Conservation (phyloP, 2,113 vertebrate genomes). For the Poecile atricapillus region DNA sequence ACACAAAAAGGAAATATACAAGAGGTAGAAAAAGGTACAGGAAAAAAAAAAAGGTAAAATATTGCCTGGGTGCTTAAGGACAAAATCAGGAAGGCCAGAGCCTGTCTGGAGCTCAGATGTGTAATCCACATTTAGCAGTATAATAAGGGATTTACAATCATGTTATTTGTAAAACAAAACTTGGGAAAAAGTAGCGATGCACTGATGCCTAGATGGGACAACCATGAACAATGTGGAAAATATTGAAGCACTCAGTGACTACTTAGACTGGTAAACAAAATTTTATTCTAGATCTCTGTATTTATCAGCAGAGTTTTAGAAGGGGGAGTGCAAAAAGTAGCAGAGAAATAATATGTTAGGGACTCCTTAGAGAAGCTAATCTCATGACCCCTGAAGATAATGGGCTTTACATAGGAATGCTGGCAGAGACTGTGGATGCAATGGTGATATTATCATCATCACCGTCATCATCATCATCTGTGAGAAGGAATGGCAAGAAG, state of each 20-base stretch:
- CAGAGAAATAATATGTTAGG: not conserved
- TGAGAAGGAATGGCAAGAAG: not conserved
- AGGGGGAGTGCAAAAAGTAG: not conserved
- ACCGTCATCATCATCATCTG: not conserved
- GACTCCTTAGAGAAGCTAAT: not conserved
- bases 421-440: not conserved
- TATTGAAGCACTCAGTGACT: not conserved
- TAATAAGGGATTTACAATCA: not conserved
- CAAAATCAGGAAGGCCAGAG: not conserved
- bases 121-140: not conserved
- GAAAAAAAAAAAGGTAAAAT: not conserved
- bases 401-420: not conserved
- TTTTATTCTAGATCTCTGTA: not conserved
- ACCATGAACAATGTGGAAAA: not conserved
- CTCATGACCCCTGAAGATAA: rapidly evolving
- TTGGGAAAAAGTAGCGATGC: not conserved
- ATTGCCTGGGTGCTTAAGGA: not conserved
- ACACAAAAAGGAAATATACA: not conserved
- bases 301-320: not conserved
- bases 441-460: not conserved
- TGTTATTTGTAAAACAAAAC: not conserved
- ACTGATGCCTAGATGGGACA: not conserved
- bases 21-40: not conserved
- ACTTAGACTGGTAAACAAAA: not conserved
- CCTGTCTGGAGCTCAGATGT: not conserved